These are phyloP conservation scores for Oryzias woworae DNA, from an alignment of 2,113 vertebrate genomes.

Conservation along the genomic window DNA sequence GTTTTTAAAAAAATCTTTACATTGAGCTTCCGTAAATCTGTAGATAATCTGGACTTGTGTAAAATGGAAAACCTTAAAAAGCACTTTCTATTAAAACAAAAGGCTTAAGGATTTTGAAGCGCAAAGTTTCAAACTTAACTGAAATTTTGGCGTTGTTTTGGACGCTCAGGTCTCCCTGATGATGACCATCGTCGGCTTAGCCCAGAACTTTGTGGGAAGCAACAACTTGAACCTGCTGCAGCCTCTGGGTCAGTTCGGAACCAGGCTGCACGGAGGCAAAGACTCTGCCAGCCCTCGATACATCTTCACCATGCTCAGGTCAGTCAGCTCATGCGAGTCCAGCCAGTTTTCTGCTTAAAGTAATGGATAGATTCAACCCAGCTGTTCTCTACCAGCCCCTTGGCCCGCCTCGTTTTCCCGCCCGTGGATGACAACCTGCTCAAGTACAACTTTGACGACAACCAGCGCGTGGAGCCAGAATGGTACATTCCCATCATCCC, in stretches of 20 bases:
- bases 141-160: background rate
- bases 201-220: conserved; percentile 97
- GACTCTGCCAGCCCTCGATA: conserved; percentile 99
- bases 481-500: conserved; percentile 98
- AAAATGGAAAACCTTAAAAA: no score
- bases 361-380: no score
- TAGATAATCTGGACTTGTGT: no score
- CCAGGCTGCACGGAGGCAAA: conserved; percentile 92
- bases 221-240: conserved; percentile 96
- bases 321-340: conserved; percentile 9
- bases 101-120: no score
- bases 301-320: conserved; percentile 99
- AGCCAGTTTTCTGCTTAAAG: no score
- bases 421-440: conserved; percentile 87
- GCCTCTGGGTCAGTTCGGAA: conserved; percentile 96
- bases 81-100: no score
- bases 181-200: conserved; percentile 96
- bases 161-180: conserved; percentile 85
- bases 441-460: conserved; percentile 93
- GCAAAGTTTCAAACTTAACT: no score
- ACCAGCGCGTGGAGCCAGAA: conserved; percentile 94
- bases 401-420: conserved; percentile 90
- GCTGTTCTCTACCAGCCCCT: conserved; percentile 70
- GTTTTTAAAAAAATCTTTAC: no score
- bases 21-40: no score